Base-by-base conservation (phyloP, 2,113 vertebrate species). In the Heterocephalus glaber region DNA sequence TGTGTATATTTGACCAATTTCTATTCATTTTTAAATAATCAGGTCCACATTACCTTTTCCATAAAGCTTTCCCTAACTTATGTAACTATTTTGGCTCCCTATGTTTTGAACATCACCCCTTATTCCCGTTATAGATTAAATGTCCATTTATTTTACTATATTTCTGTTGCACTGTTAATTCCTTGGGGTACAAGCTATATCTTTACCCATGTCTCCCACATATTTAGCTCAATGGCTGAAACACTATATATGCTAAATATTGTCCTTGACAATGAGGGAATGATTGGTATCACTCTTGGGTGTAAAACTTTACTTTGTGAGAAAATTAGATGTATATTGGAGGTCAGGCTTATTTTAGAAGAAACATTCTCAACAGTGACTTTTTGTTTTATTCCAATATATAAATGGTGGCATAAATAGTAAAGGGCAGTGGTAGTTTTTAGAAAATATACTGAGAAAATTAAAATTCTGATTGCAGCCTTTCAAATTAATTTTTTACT, bases 401-500 rank as follows among this genome's bases (percentile, higher is more conserved):
- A 49, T 24, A 30, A 60, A 17, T n/a, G 17, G 56, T 70, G 52
- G 2, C n/a, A 89, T 80, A 76, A 89, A 58, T 85, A 66, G 47
- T 77, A 84, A 80, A 80, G 66, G 60, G 3, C 16, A 93, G 7
- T 76, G 41, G 20, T 82, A 79, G 35, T 92, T 92, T 28, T 16
- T 54, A 96, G 70, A 66, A 92, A 80, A 90, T 79, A 72, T 58
- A 82, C 60, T 63, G 41, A 68, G 72, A 76, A 74, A 22, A 52
- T 22, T 35, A 17, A 90, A 89, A 96, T 70, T 86, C 22, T 77
- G 47, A 92, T 5, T 76, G 16, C 17, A 79, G 13, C 3, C 41
- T 88, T 97, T 81, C 6, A 83, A 54, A 60, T 85, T 84, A 41
- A 10, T 35, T 89, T 90, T 83, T 85, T n/a, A 14, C 44, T 52